These are phyloP conservation scores for Eptatretus burgeri DNA, from an alignment of 2,113 vertebrate genomes.

Conservation along the genomic window DNA sequence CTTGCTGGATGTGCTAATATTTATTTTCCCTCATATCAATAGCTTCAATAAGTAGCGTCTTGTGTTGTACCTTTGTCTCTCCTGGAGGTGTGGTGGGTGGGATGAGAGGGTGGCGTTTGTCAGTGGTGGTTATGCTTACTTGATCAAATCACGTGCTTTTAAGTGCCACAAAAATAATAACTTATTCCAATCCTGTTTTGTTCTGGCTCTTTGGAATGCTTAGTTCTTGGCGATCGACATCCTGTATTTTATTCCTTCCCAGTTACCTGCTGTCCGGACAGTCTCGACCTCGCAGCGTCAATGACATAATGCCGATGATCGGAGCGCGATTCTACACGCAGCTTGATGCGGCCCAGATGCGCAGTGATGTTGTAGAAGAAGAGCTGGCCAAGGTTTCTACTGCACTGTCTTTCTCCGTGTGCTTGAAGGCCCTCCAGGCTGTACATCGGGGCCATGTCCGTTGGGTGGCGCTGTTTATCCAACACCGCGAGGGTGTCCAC, in stretches of 20 bases:
- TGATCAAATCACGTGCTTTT: too few relatives aligned
- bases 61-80: too few relatives aligned
- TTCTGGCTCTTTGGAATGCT: too few relatives aligned
- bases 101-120: too few relatives aligned
- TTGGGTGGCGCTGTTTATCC: not conserved
- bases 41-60: too few relatives aligned
- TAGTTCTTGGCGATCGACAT: too few relatives aligned
- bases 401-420: not conserved
- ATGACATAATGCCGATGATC: conserved; percentile 99
- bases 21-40: too few relatives aligned
- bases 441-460: not conserved
- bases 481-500: not conserved
- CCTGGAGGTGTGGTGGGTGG: too few relatives aligned
- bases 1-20: too few relatives aligned
- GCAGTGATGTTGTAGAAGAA: conserved; percentile 94
- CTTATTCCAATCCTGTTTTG: too few relatives aligned
- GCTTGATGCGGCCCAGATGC: conserved; percentile 84
- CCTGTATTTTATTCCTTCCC: conserved; percentile 7
- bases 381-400: conserved; percentile 63
- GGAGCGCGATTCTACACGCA: conserved; percentile 96
- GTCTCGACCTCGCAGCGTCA: conserved; percentile 78
- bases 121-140: too few relatives aligned
- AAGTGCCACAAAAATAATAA: too few relatives aligned
- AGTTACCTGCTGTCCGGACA: conserved; percentile 94
- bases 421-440: not conserved